Evolutionary conservation across 1,140 invertebrate genomes (phyloP), one percentile per base, ranked within the genome.

Genomic region (Hylyphantes graminicola): DNA sequence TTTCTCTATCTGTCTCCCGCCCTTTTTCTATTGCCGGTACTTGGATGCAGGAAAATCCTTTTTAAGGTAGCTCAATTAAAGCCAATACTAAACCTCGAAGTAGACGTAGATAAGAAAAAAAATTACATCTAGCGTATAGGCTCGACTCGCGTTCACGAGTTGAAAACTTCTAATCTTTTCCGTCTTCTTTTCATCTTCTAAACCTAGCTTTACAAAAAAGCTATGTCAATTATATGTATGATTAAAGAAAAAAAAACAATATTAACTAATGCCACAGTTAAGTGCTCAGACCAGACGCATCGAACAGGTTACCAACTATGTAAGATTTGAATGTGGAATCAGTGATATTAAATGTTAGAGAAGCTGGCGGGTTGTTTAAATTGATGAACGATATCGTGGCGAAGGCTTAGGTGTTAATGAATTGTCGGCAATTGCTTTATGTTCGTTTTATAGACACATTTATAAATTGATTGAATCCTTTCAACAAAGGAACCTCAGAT

Each of bases 41-140:
- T 65, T 15, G 80, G 57, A 53, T 51, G 80, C 72, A 75, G 51
- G 65, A 81, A 74, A 54, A 65, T 83, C 80, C 72, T 65, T 83
- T 35, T 83, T 53, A 63, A 83, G 70, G 72, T 83, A 83, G 80
- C 80, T 83, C 80, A 83, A 83, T 83, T 83, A 57, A 83, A 83
- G 55, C 80, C 72, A 83, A 75, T 83, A 83, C 67, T 74, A 83
- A 83, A 74, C 80, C 72, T 83, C 59, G 76, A 35, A 35, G 70
- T 83, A 83, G 80, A 74, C 17, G 70, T 83, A 83, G 80, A 75
- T 35, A 35, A 35, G 35, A 35, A 35, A 21, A 13, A 73, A 75
- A 64, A 74, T 83, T 74, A 83, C 80, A 83, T 83, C 59, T 83
- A 83, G 80, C 50, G 50, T 59, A 48, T 74, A 75, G 80, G 80